Conservation (phyloP, 2,797 vertebrate genomes). For the Poecile montanus region DNA sequence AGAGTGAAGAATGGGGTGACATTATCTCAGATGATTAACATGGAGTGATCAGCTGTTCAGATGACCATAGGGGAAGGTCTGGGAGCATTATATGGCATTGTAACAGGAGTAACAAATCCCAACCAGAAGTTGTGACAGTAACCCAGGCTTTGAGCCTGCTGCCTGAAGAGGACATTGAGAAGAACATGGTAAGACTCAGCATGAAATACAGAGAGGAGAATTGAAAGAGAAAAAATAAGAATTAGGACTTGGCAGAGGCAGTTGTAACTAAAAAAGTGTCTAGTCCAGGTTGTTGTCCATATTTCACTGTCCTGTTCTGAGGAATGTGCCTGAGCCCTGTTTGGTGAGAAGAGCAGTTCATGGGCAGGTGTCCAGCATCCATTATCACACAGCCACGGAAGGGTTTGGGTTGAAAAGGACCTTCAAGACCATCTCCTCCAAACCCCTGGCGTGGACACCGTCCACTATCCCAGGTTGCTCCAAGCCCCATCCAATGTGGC, state of each 20-base stretch:
- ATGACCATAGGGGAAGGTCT: neutral
- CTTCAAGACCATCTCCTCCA: neutral
- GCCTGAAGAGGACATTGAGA: neutral
- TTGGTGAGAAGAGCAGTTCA: neutral
- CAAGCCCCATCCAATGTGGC: fast-evolving
- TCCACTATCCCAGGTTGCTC: no score
- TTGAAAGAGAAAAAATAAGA: neutral
- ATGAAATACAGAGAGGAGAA: neutral
- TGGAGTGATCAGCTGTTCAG: neutral
- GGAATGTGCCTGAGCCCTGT: neutral
- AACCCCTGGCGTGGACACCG: neutral
- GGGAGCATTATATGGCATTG: neutral
- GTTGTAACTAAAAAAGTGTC: neutral
- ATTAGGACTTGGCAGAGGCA: neutral
- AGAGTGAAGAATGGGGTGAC: neutral
- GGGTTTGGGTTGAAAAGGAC: neutral
- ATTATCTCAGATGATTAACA: neutral
- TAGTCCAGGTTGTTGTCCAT: neutral
- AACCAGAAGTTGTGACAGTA: neutral
- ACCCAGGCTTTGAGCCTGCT: neutral
- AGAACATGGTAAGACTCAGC: neutral
- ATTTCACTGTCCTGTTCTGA: neutral
- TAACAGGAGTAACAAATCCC: neutral
- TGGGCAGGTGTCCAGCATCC: neutral
- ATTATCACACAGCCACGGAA: fast-evolving